Base-by-base conservation (phyloP, 2,797 vertebrate species). In the Gila robusta region DNA sequence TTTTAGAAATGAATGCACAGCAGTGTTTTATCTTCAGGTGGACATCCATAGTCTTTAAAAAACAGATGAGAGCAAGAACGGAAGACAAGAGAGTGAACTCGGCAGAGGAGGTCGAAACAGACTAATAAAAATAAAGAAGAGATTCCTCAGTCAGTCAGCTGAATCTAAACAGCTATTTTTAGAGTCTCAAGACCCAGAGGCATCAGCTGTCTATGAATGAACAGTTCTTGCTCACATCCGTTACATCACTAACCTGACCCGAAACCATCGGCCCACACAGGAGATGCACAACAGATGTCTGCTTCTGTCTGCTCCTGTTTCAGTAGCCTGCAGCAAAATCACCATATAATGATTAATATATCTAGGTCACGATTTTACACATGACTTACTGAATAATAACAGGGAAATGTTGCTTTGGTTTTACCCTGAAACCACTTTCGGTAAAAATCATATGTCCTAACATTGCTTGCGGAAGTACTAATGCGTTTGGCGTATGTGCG, bases 91-190 rank as follows among this genome's bases (percentile, higher is more conserved):
- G 73, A 87, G 62, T 76, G 70, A 89, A 49, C 84, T 80, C 69
- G 62, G 84, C 84, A 66, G 76, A 76, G 52, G 76, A 83, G 81
- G 56, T 47, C n/a, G 23, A 56, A 83, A 47, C 73, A 81, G 69
- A 80, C 77, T 83, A 67, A 73, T 73, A 74, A 87, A 87, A 89
- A 89, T 88, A 87, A 87, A 90, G 76, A 37, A 26, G 77, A 87
- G 72, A 87, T 89, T 91, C 85, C 81, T 71, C 37, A 54, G 71
- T 76, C 86, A 81, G 83, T 86, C 83, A 88, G 84, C 85, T 85
- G 74, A 84, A 89, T 87, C 86, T 86, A 90, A 91, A 90, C 81
- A 72, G 88, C 67, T 90, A 87, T 88, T 88, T 86, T 88, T 88
- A 82, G 84, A 86, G 74, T 82, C 70, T 62, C 72, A 84, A 67